Conservation (phyloP, 2,113 vertebrate genomes). For the Penelope pileata region DNA sequence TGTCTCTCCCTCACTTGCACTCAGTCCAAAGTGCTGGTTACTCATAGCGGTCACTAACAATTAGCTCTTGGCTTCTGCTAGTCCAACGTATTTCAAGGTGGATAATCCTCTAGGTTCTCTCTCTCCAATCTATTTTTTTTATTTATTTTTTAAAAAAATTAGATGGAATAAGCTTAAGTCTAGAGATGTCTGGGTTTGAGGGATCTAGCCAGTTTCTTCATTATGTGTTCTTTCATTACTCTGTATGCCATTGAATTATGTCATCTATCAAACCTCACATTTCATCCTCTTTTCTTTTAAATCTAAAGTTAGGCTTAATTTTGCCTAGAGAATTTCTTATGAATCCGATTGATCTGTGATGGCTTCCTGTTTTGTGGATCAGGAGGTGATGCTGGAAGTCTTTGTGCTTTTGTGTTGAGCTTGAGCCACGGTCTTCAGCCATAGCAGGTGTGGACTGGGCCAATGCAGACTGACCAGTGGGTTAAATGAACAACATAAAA, state of each 20-base stretch:
- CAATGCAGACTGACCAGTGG: neutral
- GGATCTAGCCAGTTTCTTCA: neutral
- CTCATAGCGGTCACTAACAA: neutral
- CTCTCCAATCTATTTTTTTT: neutral
- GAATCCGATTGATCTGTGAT: neutral
- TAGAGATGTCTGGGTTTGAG: neutral
- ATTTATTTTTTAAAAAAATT: neutral
- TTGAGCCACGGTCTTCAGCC: neutral
- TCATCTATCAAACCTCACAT: neutral
- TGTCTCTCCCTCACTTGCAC: neutral
- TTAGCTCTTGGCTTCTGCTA: neutral
- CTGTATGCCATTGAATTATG: neutral
- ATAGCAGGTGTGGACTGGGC: fast-evolving
- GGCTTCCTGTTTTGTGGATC: neutral
- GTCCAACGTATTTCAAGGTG: neutral
- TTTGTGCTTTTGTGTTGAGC: neutral
- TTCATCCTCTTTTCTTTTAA: neutral
- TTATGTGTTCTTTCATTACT: neutral
- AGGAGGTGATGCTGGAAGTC: neutral
- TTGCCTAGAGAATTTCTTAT: neutral
- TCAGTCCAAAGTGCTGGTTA: neutral
- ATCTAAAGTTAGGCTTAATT: neutral
- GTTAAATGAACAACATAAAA: neutral
- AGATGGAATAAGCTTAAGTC: neutral
- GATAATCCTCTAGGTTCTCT: neutral